Base-by-base conservation (phyloP, 2,113 vertebrate species). In the Oncorhynchus gorbuscha region DNA sequence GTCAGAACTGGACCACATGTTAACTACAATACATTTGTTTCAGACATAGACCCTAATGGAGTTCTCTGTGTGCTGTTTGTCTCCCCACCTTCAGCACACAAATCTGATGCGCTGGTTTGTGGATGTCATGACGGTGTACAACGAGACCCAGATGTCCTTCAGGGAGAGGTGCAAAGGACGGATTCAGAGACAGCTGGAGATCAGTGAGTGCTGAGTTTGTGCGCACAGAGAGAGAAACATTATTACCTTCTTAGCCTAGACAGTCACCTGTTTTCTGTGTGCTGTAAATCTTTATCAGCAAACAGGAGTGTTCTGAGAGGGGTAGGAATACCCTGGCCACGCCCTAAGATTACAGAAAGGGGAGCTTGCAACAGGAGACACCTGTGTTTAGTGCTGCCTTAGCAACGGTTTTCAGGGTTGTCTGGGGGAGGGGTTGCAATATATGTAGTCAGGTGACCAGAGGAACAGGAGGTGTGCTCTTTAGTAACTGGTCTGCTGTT, bases 111-210 rank as follows among this genome's bases (percentile, higher is more conserved):
- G 93, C 65, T 95, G 96, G 87, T 98, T 98, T 87, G 93, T 95
- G 85, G 96, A 97, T 4, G 94, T 95, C 69, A 98, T 97, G 95
- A 94, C 91, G 0, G 84, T 84, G 3, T 95, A 96, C 86, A 96
- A 96, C 1, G 91, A 93, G 73, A 94, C 94, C 0, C 97, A 97
- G 66, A 92, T 94, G 1, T 86, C 93, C 3, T 98, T 97, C 79
- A 93, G 96, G 74, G 95, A 97, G 35, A 95, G 94, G 78, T 96
- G 95, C 89, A 98, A 97, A 79, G 94, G 94, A 0, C 93, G 94
- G 3, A 97, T 99, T 67, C 96, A 95, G 84, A 94, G 96, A 1
- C 96, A 98, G 79, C 87, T 99, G n/a, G 95, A 98, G 84, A 98
- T 99, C 76, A 97, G 97, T 99, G 85, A 96, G 96, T 92, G 32